Evolutionary conservation across 1,140 invertebrate genomes (phyloP), one percentile per base, ranked within the genome.

Genomic region (Pseudachorutes palmiensis): DNA sequence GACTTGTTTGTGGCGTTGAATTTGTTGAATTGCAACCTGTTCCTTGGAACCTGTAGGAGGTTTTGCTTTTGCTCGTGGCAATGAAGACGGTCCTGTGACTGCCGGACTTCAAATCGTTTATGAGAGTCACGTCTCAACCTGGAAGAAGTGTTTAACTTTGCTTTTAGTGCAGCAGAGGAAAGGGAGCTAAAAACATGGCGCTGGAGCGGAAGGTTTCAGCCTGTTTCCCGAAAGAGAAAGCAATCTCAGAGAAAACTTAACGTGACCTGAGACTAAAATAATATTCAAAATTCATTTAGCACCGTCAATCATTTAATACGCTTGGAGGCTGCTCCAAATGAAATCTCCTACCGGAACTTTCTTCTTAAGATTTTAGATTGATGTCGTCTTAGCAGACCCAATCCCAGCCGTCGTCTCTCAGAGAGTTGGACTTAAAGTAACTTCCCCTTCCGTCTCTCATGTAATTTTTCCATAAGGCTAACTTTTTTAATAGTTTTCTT

Each of bases 91-190:
- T 49, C 16, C 62, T 32, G 9, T 22, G 12, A 32, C 30, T 70
- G 28, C 64, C 48, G n/a, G 41, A 29, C 60, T 22, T 61, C 59
- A 61, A 58, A 45, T 65, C 64, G 45, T 41, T 61, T 45, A 70
- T 70, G 68, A 70, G 48, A 64, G 61, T 70, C 68, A 70, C 68
- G 68, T 70, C 68, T 33, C 49, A 55, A 28, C 61, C 36, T 22
- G 45, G 51, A 62, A 33, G 63, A 65, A 70, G 68, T 70, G 67
- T 70, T 70, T 70, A 70, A 70, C 68, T 70, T 70, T 70, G 68
- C 64, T 70, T 70, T 70, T 70, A 70, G 64, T 70, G 24, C 36
- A 29, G 14, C 28, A 33, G 29, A 61, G 36, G n/a, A n/a, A 41
- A 5, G 5, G 36, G 36, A 9, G 12, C 51, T 3, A 24, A 55